Conservation (phyloP, 2,113 vertebrate genomes). For the Calidris pugnax region DNA sequence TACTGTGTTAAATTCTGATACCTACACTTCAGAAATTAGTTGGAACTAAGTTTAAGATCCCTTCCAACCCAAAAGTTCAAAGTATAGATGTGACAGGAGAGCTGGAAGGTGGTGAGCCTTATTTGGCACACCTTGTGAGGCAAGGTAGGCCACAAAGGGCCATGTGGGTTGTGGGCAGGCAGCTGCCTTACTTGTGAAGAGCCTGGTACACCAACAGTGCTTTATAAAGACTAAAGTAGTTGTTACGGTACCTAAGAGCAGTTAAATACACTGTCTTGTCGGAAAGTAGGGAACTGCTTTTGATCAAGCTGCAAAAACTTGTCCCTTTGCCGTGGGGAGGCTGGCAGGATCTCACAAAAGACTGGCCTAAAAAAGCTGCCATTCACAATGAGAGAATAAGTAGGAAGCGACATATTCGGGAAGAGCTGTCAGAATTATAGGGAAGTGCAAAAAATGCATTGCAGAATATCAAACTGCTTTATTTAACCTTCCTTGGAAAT, state of each 20-base stretch:
- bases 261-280: not conserved
- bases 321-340: not conserved
- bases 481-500: not conserved
- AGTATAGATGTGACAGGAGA: not conserved
- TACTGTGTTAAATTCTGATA: not conserved
- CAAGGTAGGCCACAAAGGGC: not conserved
- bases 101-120: not conserved
- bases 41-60: too few species aligned
- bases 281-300: not conserved
- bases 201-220: not conserved
- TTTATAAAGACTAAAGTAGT: not conserved
- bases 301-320: not conserved
- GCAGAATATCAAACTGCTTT: not conserved
- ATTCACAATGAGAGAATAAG: not conserved
- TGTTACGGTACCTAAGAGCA: not conserved
- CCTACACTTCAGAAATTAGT: not conserved
- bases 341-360: not conserved
- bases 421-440: not conserved
- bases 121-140: not conserved
- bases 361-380: not conserved
- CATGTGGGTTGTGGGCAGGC: not conserved
- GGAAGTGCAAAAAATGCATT: not conserved
- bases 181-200: not conserved
- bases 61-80: not conserved
- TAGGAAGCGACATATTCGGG: not conserved